phyloP scores from a whole-genome alignment of 2,888 invertebrate genomes.

The Pristionchus exspectatus region DNA sequence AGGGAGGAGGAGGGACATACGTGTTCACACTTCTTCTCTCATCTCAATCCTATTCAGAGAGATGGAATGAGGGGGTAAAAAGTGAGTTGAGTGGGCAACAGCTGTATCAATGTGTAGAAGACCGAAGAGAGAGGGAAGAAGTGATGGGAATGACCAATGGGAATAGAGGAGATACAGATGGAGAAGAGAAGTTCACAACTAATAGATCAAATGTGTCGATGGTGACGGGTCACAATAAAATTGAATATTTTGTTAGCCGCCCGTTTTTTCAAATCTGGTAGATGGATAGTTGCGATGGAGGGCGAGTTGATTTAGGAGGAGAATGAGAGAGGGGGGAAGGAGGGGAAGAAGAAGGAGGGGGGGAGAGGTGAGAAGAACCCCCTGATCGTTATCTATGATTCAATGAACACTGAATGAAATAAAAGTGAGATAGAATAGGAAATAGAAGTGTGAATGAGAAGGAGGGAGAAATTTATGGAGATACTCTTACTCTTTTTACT shows the following conservation, averaged over 20 bases:
- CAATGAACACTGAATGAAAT: not conserved
- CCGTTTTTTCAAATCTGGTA: not conserved
- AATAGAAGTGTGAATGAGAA: not conserved
- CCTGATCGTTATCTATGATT: constrained; percentile 8
- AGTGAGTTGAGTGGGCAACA: constrained; percentile 2
- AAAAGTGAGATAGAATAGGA: not conserved
- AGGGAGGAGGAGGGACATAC: constrained; percentile 49
- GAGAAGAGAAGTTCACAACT: constrained; percentile 36
- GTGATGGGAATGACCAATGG: not conserved
- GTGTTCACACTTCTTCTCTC: constrained; percentile 23
- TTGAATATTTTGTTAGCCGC: not conserved
- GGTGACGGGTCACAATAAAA: not conserved
- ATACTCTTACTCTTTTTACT: not conserved
- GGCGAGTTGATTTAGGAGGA: not conserved
- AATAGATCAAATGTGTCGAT: not conserved
- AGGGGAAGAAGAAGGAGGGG: not conserved
- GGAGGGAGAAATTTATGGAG: not conserved
- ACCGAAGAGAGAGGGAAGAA: constrained; percentile 10
- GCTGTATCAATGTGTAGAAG: constrained; percentile 23
- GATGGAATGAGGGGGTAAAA: not conserved
- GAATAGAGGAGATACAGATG: constrained; percentile 24
- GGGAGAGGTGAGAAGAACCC: not conserved
- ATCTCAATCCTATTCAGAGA: constrained; percentile 7
- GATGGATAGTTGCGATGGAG: constrained; percentile 1
- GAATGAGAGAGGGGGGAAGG: not conserved